Conservation (phyloP, 2,888 invertebrate species). For the Latheticus oryzae region DNA sequence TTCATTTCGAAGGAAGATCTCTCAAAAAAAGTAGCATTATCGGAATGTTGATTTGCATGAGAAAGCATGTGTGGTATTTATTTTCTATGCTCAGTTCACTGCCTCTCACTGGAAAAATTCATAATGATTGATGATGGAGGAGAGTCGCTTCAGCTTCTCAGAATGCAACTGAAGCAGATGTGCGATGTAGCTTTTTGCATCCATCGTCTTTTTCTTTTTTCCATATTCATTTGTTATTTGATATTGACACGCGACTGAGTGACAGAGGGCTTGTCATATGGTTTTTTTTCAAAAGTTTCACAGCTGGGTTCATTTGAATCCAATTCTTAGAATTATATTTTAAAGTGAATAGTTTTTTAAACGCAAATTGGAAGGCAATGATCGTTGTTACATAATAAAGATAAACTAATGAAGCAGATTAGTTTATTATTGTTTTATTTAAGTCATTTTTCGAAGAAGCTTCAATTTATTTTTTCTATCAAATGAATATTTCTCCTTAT, state of each 20-base stretch:
- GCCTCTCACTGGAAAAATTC: conserved; percentile 20
- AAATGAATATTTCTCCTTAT: conserved; percentile 4
- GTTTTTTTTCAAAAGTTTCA: not conserved
- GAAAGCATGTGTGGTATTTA: conserved; percentile 32
- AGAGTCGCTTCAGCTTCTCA: conserved; percentile 1
- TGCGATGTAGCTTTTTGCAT: conserved; percentile 17
- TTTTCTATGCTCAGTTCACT: conserved; percentile 15
- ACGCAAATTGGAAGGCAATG: too few relatives aligned
- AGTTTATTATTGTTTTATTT: too few relatives aligned
- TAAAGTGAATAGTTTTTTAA: too few relatives aligned
- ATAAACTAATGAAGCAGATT: too few relatives aligned
- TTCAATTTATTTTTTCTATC: too few relatives aligned
- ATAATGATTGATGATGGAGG: conserved; percentile 29
- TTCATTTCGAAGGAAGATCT: conserved; percentile 6
- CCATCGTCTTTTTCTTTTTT: too few relatives aligned
- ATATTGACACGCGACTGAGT: not conserved
- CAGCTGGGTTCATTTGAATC: too few relatives aligned
- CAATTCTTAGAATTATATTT: too few relatives aligned
- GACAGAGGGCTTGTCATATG: too few relatives aligned
- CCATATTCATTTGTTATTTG: not conserved
- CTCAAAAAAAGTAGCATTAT: conserved; percentile 15
- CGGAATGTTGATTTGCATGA: conserved; percentile 31
- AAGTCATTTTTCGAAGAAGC: too few relatives aligned
- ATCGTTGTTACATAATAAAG: too few relatives aligned
- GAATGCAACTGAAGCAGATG: conserved; percentile 25